phyloP scores from a whole-genome alignment of 2,113 vertebrate genomes.

The Nerophis ophidion region DNA sequence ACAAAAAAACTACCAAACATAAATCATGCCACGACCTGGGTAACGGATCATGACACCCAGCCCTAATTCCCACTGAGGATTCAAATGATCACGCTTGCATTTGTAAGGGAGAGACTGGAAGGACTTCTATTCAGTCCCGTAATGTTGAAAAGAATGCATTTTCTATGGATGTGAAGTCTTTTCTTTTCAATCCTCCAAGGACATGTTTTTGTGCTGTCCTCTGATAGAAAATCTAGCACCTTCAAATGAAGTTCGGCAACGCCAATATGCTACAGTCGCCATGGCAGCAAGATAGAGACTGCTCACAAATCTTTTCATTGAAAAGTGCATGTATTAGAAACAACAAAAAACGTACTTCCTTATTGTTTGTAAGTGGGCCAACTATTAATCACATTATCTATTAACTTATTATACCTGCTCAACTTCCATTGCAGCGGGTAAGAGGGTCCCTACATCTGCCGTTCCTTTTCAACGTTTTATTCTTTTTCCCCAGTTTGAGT shows the following conservation, averaged over 20 bases:
- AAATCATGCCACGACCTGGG: too few relatives aligned
- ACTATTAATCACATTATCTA: too few relatives aligned
- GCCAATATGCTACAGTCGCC: constrained; percentile 32
- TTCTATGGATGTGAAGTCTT: constrained; percentile 28
- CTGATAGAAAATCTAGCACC: constrained; percentile 21
- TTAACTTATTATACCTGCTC: too few relatives aligned
- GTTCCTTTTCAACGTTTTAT: too few relatives aligned
- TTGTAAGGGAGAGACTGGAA: constrained; percentile 16
- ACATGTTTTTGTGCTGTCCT: constrained; percentile 20
- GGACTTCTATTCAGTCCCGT: constrained; percentile 20
- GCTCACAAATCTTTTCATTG: neutral
- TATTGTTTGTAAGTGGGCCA: too few relatives aligned
- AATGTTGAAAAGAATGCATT: constrained; percentile 33
- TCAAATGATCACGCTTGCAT: constrained; percentile 15
- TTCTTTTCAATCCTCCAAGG: constrained; percentile 44
- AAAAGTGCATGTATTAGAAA: too few relatives aligned
- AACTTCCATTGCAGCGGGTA: too few relatives aligned
- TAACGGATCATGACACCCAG: too few relatives aligned
- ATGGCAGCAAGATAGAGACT: constrained; percentile 37
- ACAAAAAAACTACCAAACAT: too few relatives aligned
- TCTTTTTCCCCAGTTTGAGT: too few relatives aligned
- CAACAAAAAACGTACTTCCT: too few relatives aligned
- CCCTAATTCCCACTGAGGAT: constrained; percentile 1
- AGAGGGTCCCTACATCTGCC: too few relatives aligned
- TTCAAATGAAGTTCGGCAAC: constrained; percentile 43